Base-by-base conservation (phyloP, 2,797 vertebrate species). In the Sebastolobus altivelis region DNA sequence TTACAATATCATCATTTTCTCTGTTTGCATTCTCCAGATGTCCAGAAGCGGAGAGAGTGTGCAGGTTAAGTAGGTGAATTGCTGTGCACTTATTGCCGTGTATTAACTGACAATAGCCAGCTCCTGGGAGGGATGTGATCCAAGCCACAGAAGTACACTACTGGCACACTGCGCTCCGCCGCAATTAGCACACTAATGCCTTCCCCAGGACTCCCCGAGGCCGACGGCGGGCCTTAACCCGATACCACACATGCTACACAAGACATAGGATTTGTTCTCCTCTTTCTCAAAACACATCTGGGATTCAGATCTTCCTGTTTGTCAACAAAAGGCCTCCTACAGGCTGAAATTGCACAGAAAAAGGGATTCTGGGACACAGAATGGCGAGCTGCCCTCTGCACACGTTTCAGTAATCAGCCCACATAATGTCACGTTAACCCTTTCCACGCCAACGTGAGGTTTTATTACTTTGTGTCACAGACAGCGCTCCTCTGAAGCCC, bases 301-400 rank as follows among this genome's bases (percentile, higher is more conserved):
- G 90, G 81, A 87, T 89, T 93, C 87, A 90, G 80, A 89, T 93
- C 87, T 86, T 85, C 88, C 89, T 95, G 94, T 95, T 95, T 94
- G 95, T 96, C 93, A 95, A 95, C 92, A 95, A 82, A 79, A 87
- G 79, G 75, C 80, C 89, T 83, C 89, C 88, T 81, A 75, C 77
- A 83, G 92, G 80, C 77, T 87, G 62, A 89, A 77, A 72, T 18
- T 60, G 75, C 62, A 37, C 82, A 82, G 70, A 79, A 16, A 71
- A 54, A 49, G 82, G 83, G 86, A 74, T 38, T 84, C 85, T 75
- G 16, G 46, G 46, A 52, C 46, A 87, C 59, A 55, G 59, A 75
- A 61, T 67, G 49, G 4, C 38, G 37, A 79, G 74, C 69, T 77
- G 60, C 61, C 79, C 66, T 71, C 67, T 65, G 75, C 85, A 87